Percentiles rank a stretch among this genome's conserved stretches.
These are phyloP conservation scores for Gopherus evgoodei DNA, from an alignment of 2,113 vertebrate species.

Conservation along the genomic window DNA sequence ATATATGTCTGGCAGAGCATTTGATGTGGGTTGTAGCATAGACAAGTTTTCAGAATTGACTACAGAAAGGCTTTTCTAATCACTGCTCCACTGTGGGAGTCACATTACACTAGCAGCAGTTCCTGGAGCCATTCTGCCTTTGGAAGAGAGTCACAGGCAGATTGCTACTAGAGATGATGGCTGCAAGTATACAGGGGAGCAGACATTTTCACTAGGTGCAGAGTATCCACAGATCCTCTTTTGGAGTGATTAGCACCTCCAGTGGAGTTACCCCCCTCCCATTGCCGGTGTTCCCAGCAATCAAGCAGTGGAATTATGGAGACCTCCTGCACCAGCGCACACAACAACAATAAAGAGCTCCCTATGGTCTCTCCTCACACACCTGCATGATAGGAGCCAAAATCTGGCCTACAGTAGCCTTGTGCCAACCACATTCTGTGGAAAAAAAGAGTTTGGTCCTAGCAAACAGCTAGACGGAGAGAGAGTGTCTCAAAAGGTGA, in stretches of 20 bases:
- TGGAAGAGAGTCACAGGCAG: not conserved
- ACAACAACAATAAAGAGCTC: not conserved
- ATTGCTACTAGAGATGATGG: not conserved
- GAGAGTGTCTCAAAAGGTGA: accelerated
- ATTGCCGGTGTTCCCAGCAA: not conserved
- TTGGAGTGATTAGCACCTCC: accelerated
- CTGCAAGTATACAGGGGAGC: not conserved
- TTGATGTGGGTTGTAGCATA: not conserved
- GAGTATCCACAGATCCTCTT: not conserved
- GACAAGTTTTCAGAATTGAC: not conserved
- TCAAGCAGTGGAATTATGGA: not conserved
- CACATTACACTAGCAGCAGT: not conserved
- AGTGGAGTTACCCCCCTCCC: not conserved
- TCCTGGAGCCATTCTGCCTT: not conserved
- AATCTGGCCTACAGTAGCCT: not conserved
- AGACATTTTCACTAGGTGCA: not conserved
- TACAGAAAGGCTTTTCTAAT: not conserved
- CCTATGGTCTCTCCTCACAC: not conserved
- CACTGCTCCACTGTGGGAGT: not conserved
- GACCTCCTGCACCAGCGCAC: not conserved
- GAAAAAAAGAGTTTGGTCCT: not conserved
- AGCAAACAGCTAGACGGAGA: not conserved
- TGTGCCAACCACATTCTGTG: not conserved
- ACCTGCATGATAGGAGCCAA: not conserved
- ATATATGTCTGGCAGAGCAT: not conserved